Conservation (phyloP, 2,888 invertebrate species). For the Erebia palarica region DNA sequence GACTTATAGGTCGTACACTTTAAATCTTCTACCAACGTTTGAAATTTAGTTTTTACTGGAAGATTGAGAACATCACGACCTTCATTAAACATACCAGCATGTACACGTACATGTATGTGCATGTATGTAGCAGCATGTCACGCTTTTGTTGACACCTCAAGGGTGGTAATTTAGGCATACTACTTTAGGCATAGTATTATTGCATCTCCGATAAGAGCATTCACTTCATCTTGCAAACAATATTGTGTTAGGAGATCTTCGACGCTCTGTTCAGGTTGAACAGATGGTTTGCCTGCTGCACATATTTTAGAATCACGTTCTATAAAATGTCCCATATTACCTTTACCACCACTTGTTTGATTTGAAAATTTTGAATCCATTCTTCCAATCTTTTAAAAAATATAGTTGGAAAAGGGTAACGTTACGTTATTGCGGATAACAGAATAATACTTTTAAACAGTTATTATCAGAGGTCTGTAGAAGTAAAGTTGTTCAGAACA, state of each 20-base stretch:
- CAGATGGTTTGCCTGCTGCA: conserved; percentile 64
- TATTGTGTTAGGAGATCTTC: conserved; percentile 58
- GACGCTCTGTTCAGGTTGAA: conserved; percentile 56
- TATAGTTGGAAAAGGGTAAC: too few relatives aligned
- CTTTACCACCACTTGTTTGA: conserved; percentile 58
- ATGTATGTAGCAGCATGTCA: too few relatives aligned
- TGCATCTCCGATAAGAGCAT: conserved; percentile 63
- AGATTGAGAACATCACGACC: conserved; percentile 58
- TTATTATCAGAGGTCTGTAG: too few relatives aligned
- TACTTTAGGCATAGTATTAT: conserved; percentile 49
- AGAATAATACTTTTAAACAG: too few relatives aligned
- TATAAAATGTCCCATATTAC: conserved; percentile 63
- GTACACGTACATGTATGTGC: too few relatives aligned
- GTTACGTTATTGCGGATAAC: too few relatives aligned
- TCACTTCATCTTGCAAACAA: conserved; percentile 63
- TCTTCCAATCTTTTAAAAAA: not conserved
- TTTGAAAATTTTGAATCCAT: not conserved
- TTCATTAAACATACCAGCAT: conserved; percentile 53
- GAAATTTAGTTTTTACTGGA: conserved; percentile 61
- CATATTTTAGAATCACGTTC: conserved; percentile 64
- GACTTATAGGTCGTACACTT: conserved; percentile 63
- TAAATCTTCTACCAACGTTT: conserved; percentile 60
- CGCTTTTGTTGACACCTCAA: conserved; percentile 53
- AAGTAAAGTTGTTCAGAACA: too few relatives aligned
- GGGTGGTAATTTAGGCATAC: conserved; percentile 49